Base-by-base conservation (phyloP, 2,113 vertebrate genomes). In the Sorex araneus region DNA sequence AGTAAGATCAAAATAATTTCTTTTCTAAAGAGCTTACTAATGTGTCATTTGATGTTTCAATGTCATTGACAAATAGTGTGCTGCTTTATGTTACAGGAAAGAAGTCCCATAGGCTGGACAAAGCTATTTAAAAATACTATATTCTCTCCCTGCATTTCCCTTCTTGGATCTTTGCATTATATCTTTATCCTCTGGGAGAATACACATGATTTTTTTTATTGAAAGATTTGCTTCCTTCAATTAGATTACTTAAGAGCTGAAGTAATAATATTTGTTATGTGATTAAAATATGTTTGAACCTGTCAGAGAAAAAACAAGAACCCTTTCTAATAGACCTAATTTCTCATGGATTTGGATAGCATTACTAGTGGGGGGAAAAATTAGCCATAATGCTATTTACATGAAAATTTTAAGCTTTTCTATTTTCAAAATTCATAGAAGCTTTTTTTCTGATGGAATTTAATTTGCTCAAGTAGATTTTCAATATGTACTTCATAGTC, bases 1-100 rank as follows among this genome's bases (percentile, higher is more conserved):
- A 90, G 12, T 75, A 87, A 34, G 7, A 88, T 47, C 21, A 73
- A 91, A 94, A 92, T 76, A 79, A 83, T 73, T 87, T 84, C 21
- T 57, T 81, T 78, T 88, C 34, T 43, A 91, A 93, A 69, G 10
- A 50, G 9, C 2, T 76, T 71, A 67, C 45, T 54, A 90, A 79
- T n/a, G n/a, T 16, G 63, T 36, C 47, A 36, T 54, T 84, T 67
- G 32, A 71, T 84, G 91, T 77, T 70, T 47, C 77, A 95, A 89
- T 57, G 50, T 34, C 40, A 84, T n/a, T 66, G 12, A 77, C 32
- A 93, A 84, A 45, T 30, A 64, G 8, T 5, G 40, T 50, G 45
- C 57, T 74, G 18, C 0, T 57, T 71, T 75, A 36, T 77, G 54
- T 63, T 30, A n/a, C 18, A 71, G 23, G 79, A 88, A 84, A 87